phyloP scores from a whole-genome alignment of 2,797 vertebrate genomes.

The Carcharodon carcharias region DNA sequence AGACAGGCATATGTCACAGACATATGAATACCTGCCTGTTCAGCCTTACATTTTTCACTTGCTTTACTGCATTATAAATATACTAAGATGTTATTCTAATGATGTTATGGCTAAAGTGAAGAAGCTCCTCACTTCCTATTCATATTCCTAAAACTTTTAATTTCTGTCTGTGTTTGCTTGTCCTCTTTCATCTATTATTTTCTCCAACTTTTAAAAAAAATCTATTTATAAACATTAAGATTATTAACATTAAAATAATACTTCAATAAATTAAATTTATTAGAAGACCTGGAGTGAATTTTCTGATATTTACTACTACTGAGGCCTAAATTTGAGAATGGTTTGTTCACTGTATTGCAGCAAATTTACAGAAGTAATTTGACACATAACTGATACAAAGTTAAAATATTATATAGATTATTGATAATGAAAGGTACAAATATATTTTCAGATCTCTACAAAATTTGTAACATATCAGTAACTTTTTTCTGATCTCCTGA shows the following conservation, averaged over 20 bases:
- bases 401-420: not conserved
- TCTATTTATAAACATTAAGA: not conserved
- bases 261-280: not conserved
- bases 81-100: not conserved
- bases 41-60: not conserved
- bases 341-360: not conserved
- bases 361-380: not conserved
- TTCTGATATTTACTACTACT: not conserved
- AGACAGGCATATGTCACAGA: not conserved
- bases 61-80: not conserved
- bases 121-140: not conserved
- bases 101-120: not conserved
- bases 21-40: not conserved
- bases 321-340: not conserved
- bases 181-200: not conserved
- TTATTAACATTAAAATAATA: not conserved
- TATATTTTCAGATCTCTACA: not conserved
- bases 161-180: not conserved
- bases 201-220: not conserved
- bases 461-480: not conserved
- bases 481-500: not conserved
- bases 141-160: not conserved
- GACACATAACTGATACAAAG: not conserved
- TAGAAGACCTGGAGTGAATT: not conserved
- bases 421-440: not conserved